phyloP scores from a whole-genome alignment of 2,113 vertebrate genomes.

The Ptyas mucosa region DNA sequence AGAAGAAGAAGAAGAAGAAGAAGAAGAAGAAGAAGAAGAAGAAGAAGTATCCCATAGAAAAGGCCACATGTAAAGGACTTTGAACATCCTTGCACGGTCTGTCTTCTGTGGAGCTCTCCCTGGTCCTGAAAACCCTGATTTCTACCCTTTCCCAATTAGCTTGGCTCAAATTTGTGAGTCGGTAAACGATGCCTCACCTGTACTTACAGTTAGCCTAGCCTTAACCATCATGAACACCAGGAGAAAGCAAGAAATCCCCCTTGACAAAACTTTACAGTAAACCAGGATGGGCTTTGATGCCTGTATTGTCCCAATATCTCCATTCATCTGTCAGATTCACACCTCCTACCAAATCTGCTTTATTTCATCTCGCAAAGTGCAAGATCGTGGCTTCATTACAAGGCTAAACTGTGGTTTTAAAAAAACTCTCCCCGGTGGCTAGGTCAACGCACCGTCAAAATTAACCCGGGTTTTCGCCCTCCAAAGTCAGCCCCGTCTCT shows the following conservation, averaged over 20 bases:
- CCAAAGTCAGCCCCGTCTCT: background rate
- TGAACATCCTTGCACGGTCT: background rate
- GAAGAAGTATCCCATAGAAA: too few relatives aligned
- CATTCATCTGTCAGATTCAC: background rate
- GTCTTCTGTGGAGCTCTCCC: background rate
- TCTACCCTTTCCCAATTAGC: background rate
- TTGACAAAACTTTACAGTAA: background rate
- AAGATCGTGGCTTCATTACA: background rate
- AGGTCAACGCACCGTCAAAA: background rate
- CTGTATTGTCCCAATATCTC: background rate
- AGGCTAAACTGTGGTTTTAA: background rate
- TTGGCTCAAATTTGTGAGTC: background rate
- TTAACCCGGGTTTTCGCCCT: background rate
- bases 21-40: too few relatives aligned
- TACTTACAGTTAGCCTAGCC: background rate
- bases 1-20: too few relatives aligned
- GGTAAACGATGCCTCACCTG: background rate
- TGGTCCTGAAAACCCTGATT: background rate
- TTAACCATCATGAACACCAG: background rate
- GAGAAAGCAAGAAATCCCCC: background rate
- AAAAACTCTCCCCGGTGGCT: background rate
- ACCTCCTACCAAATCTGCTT: background rate
- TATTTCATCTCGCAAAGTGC: background rate
- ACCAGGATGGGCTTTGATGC: accelerated
- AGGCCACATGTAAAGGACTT: background rate